Conservation (phyloP, 1,140 invertebrate genomes). For the Tetranychus cinnabarinus region DNA sequence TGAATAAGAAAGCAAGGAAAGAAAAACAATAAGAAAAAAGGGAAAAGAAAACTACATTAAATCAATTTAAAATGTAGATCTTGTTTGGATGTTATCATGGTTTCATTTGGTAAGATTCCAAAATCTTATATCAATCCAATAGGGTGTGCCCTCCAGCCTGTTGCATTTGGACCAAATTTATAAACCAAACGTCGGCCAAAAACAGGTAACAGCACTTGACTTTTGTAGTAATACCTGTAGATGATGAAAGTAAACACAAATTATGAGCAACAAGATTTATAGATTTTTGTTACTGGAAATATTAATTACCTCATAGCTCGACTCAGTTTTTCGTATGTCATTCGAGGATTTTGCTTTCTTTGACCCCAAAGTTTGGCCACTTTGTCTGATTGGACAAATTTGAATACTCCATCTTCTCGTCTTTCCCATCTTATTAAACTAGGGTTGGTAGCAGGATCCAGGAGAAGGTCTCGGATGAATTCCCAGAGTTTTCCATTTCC, state of each 20-base stretch:
- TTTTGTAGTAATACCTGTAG: conserved; percentile 55
- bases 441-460: conserved; percentile 47
- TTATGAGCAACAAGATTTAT: neutral
- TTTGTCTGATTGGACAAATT: conserved; percentile 67
- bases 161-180: conserved; percentile 56
- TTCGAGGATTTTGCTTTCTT: conserved; percentile 57
- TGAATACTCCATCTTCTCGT: conserved; percentile 54
- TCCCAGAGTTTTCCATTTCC: conserved; percentile 46
- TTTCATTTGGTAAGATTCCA: too few species aligned
- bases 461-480: conserved; percentile 51
- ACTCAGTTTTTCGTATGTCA: conserved; percentile 84
- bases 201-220: conserved; percentile 50
- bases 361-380: conserved; percentile 69
- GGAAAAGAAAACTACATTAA: too few species aligned
- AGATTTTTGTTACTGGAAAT: neutral
- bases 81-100: too few species aligned
- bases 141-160: conserved; percentile 30
- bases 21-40: too few species aligned
- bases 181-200: conserved; percentile 56
- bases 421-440: conserved; percentile 67
- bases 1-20: too few species aligned
- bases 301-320: conserved; percentile 53
- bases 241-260: neutral
- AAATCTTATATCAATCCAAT: too few species aligned
- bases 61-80: too few species aligned